Conservation (phyloP, 2,888 invertebrate genomes). For the Netelia melanura region DNA sequence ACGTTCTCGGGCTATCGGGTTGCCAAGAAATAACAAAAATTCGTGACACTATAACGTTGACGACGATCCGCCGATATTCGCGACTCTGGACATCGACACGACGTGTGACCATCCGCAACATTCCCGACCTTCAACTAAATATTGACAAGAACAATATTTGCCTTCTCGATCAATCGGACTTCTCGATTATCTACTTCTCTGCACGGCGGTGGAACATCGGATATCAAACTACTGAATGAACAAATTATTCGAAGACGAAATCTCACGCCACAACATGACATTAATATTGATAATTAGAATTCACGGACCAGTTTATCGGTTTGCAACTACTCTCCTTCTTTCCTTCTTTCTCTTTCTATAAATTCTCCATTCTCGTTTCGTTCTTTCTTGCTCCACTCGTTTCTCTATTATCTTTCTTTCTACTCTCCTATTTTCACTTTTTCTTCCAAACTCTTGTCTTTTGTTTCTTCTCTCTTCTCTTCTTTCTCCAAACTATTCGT, state of each 20-base stretch:
- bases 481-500: conserved; percentile 1
- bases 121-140: conserved; percentile 44
- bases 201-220: conserved; percentile 25
- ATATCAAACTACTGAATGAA: conserved; percentile 1
- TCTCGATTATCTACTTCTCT: conserved; percentile 5
- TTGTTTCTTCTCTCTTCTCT: not conserved
- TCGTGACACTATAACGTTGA: not conserved
- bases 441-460: conserved; percentile 19
- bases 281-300: conserved; percentile 53
- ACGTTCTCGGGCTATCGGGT: conserved; percentile 83
- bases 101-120: conserved; percentile 46
- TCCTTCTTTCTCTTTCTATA: conserved; percentile 8
- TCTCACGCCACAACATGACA: conserved; percentile 13
- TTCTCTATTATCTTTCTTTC: conserved; percentile 33
- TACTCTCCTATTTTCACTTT: not conserved
- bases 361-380: conserved; percentile 34
- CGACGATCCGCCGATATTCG: conserved; percentile 10
- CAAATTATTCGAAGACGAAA: conserved; percentile 23
- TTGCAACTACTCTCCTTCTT: conserved; percentile 35
- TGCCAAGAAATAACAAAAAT: conserved; percentile 80
- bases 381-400: conserved; percentile 44
- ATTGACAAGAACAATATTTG: conserved; percentile 29
- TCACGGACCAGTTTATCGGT: conserved; percentile 40
- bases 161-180: conserved; percentile 34
- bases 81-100: not conserved